phyloP scores from a whole-genome alignment of 2,113 vertebrate genomes.

The Triplophysa rosa region DNA sequence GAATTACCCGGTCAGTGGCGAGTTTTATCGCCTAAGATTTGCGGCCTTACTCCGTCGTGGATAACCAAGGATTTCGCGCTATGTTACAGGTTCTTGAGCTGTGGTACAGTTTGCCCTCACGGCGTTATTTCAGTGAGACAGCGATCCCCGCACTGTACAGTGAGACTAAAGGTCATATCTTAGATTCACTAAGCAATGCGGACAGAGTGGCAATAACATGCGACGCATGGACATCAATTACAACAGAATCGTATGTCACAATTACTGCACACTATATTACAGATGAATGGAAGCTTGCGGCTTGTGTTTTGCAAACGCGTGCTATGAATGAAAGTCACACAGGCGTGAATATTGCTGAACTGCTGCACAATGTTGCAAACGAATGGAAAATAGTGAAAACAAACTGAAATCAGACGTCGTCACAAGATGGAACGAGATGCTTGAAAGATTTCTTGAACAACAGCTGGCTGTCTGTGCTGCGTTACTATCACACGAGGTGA shows the following conservation, averaged over 20 bases:
- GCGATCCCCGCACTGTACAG: too few species aligned
- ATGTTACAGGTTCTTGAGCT: neutral
- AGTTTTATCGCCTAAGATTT: neutral
- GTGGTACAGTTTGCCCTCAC: neutral
- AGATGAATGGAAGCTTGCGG: too few species aligned
- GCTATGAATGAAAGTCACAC: neutral
- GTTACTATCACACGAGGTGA: too few species aligned
- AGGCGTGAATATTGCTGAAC: constrained; percentile 9
- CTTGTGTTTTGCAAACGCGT: neutral
- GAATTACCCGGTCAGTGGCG: neutral
- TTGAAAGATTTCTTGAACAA: too few species aligned
- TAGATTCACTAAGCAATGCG: too few species aligned
- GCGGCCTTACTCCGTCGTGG: neutral
- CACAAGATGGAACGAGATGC: too few species aligned
- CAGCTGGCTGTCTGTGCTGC: too few species aligned
- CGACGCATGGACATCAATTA: constrained; percentile 7
- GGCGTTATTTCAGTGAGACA: neutral
- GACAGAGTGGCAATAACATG: neutral
- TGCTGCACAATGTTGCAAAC: neutral
- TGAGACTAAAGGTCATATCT: too few species aligned
- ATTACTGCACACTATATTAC: too few species aligned
- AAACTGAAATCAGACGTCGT: too few species aligned
- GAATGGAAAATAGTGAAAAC: constrained; percentile 17
- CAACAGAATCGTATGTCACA: neutral
- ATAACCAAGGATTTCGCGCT: neutral